These are phyloP conservation scores for Macrosoma leucophasiata DNA, from an alignment of 2,888 invertebrate genomes.

Conservation along the genomic window DNA sequence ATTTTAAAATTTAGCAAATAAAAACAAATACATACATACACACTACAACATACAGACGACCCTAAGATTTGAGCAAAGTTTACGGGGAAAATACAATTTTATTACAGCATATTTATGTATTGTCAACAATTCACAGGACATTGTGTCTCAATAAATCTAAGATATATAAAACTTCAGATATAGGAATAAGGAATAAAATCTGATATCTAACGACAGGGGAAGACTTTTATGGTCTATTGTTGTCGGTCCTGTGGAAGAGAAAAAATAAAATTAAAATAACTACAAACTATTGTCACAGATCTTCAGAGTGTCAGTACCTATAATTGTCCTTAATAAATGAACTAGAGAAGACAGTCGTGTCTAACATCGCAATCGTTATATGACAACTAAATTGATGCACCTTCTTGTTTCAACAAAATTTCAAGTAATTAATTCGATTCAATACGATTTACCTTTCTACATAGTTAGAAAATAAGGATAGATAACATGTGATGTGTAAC, in stretches of 20 bases:
- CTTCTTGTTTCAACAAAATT: no score
- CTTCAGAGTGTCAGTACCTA: no score
- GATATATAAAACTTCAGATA: constrained; percentile 67
- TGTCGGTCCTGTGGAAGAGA: constrained; percentile 56
- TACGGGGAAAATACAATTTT: constrained; percentile 58
- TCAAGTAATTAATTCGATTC: no score
- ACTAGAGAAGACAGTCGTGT: no score
- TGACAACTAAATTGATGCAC: no score
- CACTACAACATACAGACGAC: constrained; percentile 34
- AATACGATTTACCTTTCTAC: no score
- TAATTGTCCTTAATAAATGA: no score
- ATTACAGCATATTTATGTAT: constrained; percentile 60
- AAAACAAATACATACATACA: no score
- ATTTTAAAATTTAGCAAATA: constrained; percentile 24
- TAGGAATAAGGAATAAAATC: constrained; percentile 67
- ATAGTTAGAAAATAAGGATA: no score
- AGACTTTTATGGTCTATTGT: constrained; percentile 71
- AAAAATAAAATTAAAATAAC: constrained; percentile 18
- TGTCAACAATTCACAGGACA: constrained; percentile 69
- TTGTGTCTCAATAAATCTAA: constrained; percentile 55
- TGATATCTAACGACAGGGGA: constrained; percentile 69
- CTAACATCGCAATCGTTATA: no score
- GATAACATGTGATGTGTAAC: no score
- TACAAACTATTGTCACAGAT: no score
- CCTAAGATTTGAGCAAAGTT: constrained; percentile 66